Evolutionary conservation across 2,797 vertebrate genomes (phyloP).

Genomic region (Benthosema pterotum): DNA sequence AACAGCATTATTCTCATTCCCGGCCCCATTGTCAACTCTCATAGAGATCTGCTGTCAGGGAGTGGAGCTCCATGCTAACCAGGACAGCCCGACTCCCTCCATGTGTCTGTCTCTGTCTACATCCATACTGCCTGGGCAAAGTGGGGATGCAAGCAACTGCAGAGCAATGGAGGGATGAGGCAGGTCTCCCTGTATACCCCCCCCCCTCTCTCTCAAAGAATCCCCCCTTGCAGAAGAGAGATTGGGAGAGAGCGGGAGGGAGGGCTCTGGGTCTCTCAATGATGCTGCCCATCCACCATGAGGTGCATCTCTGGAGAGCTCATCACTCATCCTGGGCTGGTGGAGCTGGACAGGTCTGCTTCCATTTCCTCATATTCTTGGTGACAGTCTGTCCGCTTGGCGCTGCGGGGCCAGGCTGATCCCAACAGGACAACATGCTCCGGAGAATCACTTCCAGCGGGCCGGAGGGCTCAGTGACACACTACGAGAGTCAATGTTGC

Average conservation of each 20-base stretch:
- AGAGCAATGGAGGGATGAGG: conserved; percentile 25
- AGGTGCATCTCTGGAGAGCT: conserved; percentile 67
- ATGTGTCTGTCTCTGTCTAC: conserved; percentile 76
- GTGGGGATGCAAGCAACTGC: conserved; percentile 63
- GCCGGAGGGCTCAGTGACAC: conserved; percentile 35
- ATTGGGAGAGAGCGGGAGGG: conserved; percentile 17
- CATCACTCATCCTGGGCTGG: conserved; percentile 77
- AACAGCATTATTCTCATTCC: conserved; percentile 84
- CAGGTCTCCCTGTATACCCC: no score
- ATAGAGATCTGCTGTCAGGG: conserved; percentile 81
- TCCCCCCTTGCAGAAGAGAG: not conserved
- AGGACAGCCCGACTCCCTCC: conserved; percentile 71
- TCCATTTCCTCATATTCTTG: conserved; percentile 78
- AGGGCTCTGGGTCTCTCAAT: conserved; percentile 61
- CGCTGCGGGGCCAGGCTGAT: conserved; percentile 61
- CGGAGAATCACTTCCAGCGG: conserved; percentile 63
- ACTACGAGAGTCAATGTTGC: no score
- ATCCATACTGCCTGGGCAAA: conserved; percentile 60
- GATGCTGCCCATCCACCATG: conserved; percentile 66
- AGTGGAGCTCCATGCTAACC: conserved; percentile 74
- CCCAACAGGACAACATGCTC: conserved; percentile 52
- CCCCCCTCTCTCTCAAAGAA: no score
- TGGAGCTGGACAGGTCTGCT: conserved; percentile 72
- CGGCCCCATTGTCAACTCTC: conserved; percentile 80
- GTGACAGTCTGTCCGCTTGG: conserved; percentile 80